These are phyloP conservation scores for Hafferia zeledoni DNA, from an alignment of 2,797 vertebrate species.

Conservation along the genomic window DNA sequence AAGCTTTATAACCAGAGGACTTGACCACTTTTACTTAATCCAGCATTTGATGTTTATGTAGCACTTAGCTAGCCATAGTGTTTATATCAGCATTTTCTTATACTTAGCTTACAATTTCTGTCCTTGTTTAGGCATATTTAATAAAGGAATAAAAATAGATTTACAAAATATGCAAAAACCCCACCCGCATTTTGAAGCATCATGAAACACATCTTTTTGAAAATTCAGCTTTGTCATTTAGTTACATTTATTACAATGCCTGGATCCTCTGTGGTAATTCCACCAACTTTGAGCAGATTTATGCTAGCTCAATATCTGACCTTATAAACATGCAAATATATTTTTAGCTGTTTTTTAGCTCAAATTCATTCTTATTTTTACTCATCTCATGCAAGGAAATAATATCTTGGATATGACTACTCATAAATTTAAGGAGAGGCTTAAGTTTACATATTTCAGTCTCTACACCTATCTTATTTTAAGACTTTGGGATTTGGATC, in stretches of 20 bases:
- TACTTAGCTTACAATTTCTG: neutral
- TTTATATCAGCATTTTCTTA: conserved; percentile 53
- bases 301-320: conserved; percentile 35
- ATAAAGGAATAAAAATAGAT: conserved; percentile 52
- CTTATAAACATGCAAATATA: conserved; percentile 50
- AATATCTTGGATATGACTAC: neutral
- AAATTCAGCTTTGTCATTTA: conserved; percentile 44
- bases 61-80: conserved; percentile 27
- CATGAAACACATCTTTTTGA: conserved; percentile 4
- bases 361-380: conserved; percentile 19
- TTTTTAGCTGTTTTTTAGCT: conserved; percentile 41
- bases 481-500: neutral
- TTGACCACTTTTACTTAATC: conserved; percentile 44
- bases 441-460: conserved; percentile 1
- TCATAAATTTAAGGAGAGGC: conserved; percentile 8
- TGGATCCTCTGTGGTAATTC: conserved; percentile 10
- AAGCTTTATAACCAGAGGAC: conserved; percentile 15
- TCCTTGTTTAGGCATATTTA: conserved; percentile 19
- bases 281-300: conserved; percentile 47
- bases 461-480: neutral
- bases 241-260: conserved; percentile 31
- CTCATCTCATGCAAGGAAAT: conserved; percentile 4
- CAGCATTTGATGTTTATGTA: conserved; percentile 24
- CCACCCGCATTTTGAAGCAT: neutral
- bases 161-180: conserved; percentile 12